Evolutionary conservation across 2,113 vertebrate species (phyloP).

Genomic region (Aix galericulata): DNA sequence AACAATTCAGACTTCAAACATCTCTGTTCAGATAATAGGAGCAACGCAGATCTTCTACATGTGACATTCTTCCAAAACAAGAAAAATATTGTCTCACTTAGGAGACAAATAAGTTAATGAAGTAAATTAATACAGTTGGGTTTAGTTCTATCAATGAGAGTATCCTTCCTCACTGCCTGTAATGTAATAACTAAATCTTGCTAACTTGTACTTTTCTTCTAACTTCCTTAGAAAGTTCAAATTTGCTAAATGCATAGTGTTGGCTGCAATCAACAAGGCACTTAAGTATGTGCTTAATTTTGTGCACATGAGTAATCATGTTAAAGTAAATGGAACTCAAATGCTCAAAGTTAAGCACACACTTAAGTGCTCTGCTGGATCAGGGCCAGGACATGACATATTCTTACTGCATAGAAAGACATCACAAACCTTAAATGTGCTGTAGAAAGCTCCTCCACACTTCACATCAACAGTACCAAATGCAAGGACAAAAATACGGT

Average conservation of each 20-base stretch:
- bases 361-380: constrained; percentile 65
- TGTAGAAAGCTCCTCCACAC: background rate
- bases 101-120: background rate
- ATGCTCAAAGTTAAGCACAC: constrained; percentile 48
- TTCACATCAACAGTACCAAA: background rate
- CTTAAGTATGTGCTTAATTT: constrained; percentile 59
- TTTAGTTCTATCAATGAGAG: background rate
- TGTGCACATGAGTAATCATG: constrained; percentile 24
- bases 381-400: constrained; percentile 18
- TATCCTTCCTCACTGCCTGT: background rate
- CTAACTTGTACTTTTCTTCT: constrained; percentile 26
- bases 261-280: constrained; percentile 37
- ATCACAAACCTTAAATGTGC: constrained; percentile 1
- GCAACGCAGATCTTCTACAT: background rate
- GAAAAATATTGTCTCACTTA: background rate
- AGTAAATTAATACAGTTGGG: background rate
- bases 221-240: background rate
- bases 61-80: background rate
- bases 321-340: constrained; percentile 37
- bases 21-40: background rate
- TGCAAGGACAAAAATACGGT: background rate
- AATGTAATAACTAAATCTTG: background rate
- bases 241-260: constrained; percentile 4
- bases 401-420: background rate
- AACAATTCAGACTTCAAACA: background rate